A percentile compares a stretch with the other conserved stretches of the same genome.
Evolutionary conservation across 2,888 invertebrate genomes (phyloP).

Genomic region (Coleophora deauratella): DNA sequence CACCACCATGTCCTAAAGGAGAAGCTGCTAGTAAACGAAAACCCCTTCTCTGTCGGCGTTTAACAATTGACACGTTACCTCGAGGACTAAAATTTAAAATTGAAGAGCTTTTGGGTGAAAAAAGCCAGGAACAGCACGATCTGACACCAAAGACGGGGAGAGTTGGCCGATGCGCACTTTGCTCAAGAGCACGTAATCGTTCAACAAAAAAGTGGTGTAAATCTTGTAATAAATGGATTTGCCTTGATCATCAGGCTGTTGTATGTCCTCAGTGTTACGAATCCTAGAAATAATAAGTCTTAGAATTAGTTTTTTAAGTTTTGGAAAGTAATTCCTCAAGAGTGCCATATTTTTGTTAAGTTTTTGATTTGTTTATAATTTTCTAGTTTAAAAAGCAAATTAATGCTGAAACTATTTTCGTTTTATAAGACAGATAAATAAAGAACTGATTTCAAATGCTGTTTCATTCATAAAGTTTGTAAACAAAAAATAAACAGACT

Average conservation of each 20-base stretch:
- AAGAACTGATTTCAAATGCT: background rate
- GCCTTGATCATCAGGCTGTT: background rate
- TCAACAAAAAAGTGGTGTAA: conserved; percentile 1
- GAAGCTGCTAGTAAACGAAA: background rate
- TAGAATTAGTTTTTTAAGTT: background rate
- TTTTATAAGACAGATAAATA: background rate
- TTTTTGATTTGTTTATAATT: background rate
- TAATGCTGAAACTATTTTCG: background rate
- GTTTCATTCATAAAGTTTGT: background rate
- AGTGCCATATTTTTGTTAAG: background rate
- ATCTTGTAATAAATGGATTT: conserved; percentile 3
- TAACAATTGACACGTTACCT: background rate
- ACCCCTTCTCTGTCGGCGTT: background rate
- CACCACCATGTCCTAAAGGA: no score
- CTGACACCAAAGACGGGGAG: background rate
- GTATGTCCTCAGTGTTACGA: background rate
- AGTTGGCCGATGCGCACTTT: background rate
- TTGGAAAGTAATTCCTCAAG: background rate
- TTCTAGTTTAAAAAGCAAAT: background rate
- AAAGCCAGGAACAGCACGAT: background rate
- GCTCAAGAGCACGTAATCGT: conserved; percentile 1
- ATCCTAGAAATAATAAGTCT: background rate
- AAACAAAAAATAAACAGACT: background rate
- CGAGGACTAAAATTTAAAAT: background rate
- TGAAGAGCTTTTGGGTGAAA: background rate